These are phyloP conservation scores for Actinia tenebrosa DNA, from an alignment of 64 coral and sea anemone species.

Conservation along the genomic window DNA sequence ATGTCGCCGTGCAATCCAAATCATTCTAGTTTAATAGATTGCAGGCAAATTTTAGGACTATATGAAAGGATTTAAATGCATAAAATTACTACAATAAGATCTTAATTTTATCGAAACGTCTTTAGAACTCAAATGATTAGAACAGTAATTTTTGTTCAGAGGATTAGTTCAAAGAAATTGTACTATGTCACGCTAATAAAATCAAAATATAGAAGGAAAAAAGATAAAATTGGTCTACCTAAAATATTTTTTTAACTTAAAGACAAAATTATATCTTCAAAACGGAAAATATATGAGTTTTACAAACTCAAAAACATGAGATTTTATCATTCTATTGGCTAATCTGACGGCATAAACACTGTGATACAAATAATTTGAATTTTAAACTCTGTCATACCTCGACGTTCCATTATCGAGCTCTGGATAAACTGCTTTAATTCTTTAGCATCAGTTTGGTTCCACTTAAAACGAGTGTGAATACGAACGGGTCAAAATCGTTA, in stretches of 20 bases:
- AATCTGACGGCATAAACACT: background rate
- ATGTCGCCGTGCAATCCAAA: background rate
- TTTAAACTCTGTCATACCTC: background rate
- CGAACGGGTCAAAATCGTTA: background rate
- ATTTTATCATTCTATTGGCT: background rate
- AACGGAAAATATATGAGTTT: background rate
- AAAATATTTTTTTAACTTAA: background rate
- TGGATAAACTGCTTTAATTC: background rate
- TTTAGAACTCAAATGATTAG: background rate
- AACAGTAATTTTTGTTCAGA: background rate
- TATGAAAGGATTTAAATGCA: background rate
- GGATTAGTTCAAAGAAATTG: background rate
- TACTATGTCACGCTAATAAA: background rate
- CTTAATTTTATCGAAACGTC: background rate
- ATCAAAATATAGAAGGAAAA: background rate
- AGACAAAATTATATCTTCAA: background rate
- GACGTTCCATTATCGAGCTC: background rate
- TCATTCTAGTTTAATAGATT: background rate
- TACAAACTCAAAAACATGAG: background rate
- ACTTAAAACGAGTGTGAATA: background rate
- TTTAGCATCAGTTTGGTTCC: background rate
- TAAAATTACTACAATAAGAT: background rate
- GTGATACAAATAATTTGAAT: background rate
- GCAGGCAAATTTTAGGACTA: background rate
- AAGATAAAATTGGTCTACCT: too few relatives aligned